These are phyloP conservation scores for Eumacrocentrus americanus DNA, from an alignment of 2,888 invertebrate species.

Conservation along the genomic window DNA sequence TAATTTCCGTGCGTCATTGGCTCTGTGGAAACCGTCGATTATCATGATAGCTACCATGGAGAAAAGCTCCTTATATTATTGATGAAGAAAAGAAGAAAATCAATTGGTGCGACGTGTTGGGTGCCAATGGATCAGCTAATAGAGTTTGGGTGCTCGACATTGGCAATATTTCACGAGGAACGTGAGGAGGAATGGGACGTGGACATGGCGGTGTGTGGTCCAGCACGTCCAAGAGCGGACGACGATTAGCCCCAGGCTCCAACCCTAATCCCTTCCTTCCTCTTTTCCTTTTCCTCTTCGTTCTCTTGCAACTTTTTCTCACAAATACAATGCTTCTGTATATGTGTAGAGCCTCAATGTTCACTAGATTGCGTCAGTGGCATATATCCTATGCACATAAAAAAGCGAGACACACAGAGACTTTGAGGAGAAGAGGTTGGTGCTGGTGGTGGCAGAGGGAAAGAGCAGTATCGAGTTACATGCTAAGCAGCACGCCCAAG, in stretches of 20 bases:
- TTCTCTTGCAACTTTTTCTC: neutral
- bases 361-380: conserved; percentile 15
- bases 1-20: conserved; percentile 32
- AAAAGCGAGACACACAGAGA: conserved; percentile 15
- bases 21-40: neutral
- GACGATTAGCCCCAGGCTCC: conserved; percentile 57
- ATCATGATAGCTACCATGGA: neutral
- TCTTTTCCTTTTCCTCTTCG: conserved; percentile 24
- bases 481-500: conserved; percentile 50
- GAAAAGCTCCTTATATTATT: too few relatives aligned
- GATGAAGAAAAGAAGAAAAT: neutral
- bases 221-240: conserved; percentile 51
- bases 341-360: conserved; percentile 22
- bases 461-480: conserved; percentile 55
- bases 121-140: conserved; percentile 36
- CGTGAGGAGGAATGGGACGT: conserved; percentile 26
- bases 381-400: conserved; percentile 8
- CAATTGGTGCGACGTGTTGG: neutral
- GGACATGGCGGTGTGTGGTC: conserved; percentile 51
- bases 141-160: conserved; percentile 43
- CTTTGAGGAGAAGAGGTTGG: too few relatives aligned
- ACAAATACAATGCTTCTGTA: conserved; percentile 9
- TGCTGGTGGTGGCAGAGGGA: too few relatives aligned
- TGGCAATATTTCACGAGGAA: conserved; percentile 24
- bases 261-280: conserved; percentile 39